phyloP scores from a whole-genome alignment of 2,797 vertebrate genomes.

The Brachyrhaphis roseni region DNA sequence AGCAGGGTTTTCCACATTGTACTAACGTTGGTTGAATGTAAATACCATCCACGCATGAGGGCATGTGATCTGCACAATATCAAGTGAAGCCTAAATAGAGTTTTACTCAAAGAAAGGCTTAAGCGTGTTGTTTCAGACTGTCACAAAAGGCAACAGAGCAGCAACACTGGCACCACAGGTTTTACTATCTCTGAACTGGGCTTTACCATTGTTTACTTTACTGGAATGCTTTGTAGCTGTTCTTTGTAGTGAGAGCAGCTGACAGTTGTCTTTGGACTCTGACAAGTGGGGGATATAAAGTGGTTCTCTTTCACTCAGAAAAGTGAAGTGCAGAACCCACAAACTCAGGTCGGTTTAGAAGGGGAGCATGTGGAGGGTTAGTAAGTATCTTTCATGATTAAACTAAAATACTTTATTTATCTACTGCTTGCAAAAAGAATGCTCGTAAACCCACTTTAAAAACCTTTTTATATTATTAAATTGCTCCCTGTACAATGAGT shows the following conservation, averaged over 20 bases:
- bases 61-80: slow-evolving; percentile 31
- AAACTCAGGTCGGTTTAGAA: slow-evolving; percentile 44
- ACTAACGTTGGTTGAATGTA: background rate
- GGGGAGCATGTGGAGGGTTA: slow-evolving; percentile 39
- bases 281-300: slow-evolving; percentile 58
- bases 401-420: slow-evolving; percentile 1
- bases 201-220: slow-evolving; percentile 68
- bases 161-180: slow-evolving; percentile 49
- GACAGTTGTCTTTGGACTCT: slow-evolving; percentile 65
- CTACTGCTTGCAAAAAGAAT: background rate
- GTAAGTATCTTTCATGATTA: background rate
- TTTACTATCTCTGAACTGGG: slow-evolving; percentile 61
- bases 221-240: slow-evolving; percentile 59
- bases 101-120: slow-evolving; percentile 35
- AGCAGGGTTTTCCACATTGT: background rate
- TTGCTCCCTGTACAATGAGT: background rate
- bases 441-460: background rate
- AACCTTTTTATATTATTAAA: background rate
- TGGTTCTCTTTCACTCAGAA: slow-evolving; percentile 55
- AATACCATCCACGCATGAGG: slow-evolving; percentile 18
- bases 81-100: slow-evolving; percentile 30
- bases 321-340: slow-evolving; percentile 47
- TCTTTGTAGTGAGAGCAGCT: slow-evolving; percentile 64
- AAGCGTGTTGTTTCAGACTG: slow-evolving; percentile 33
- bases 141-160: slow-evolving; percentile 46